phyloP scores from a whole-genome alignment of 2,797 vertebrate genomes.

The Pipistrellus kuhlii region DNA sequence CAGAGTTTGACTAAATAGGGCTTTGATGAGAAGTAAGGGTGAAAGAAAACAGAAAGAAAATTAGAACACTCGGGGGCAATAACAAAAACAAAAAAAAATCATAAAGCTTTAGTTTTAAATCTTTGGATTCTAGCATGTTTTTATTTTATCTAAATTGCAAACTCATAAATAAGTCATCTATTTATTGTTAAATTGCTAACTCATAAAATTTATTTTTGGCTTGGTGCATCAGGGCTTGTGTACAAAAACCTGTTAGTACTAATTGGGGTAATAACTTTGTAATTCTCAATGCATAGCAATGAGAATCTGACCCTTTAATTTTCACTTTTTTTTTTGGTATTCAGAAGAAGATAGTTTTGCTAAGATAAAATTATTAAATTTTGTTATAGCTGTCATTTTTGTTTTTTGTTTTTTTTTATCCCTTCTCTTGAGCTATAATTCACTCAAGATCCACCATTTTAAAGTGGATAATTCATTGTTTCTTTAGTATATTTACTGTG shows the following conservation, averaged over 20 bases:
- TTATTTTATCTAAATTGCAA: neutral
- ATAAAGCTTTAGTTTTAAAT: neutral
- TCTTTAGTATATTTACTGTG: neutral
- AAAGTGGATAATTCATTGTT: neutral
- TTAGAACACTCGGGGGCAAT: neutral
- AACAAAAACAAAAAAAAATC: neutral
- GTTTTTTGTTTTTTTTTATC: neutral
- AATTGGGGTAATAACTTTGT: constrained; percentile 14
- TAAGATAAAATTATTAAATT: constrained; percentile 19
- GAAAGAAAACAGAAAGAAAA: neutral
- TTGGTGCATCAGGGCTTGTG: neutral
- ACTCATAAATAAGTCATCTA: neutral
- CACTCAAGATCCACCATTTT: neutral
- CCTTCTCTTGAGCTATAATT: neutral
- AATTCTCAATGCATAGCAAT: constrained; percentile 19
- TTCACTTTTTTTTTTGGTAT: neutral
- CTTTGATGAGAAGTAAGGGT: neutral
- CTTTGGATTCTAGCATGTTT: neutral
- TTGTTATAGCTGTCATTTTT: neutral
- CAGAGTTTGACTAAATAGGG: neutral
- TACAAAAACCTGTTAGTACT: constrained; percentile 34
- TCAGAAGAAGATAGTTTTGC: constrained; percentile 36
- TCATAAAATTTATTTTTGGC: constrained; percentile 47
- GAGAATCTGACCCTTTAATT: constrained; percentile 4
- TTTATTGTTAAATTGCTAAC: constrained; percentile 42